These are phyloP conservation scores for Drosophila sordidula DNA, from an alignment of 2,888 invertebrate genomes.

Conservation along the genomic window DNA sequence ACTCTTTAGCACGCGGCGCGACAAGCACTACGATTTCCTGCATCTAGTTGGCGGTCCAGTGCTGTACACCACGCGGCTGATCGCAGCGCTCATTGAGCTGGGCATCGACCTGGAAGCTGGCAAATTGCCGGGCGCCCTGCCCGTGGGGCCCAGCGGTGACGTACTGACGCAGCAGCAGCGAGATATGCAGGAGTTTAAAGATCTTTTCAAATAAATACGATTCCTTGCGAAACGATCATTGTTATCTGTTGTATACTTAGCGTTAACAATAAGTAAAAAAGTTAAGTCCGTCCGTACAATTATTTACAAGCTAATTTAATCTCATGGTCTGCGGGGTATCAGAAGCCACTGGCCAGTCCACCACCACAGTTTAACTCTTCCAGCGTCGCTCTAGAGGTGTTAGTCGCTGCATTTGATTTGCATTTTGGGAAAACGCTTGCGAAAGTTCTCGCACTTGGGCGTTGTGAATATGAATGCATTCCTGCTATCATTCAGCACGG, in stretches of 20 bases:
- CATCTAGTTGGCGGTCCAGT: slow-evolving; percentile 90
- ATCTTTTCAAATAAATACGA: slow-evolving; percentile 75
- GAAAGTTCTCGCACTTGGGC: slow-evolving; percentile 83
- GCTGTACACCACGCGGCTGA: slow-evolving; percentile 90
- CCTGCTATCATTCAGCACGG: slow-evolving; percentile 50
- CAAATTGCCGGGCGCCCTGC: slow-evolving; percentile 28
- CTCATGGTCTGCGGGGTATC: slow-evolving; percentile 52
- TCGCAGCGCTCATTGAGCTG: slow-evolving; percentile 90
- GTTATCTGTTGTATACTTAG: slow-evolving; percentile 46
- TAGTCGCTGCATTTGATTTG: slow-evolving; percentile 78
- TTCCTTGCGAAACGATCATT: slow-evolving; percentile 32
- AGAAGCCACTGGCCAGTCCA: not conserved
- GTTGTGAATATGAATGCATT: slow-evolving; percentile 80
- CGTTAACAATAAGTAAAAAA: slow-evolving; percentile 62
- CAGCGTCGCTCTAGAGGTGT: not conserved
- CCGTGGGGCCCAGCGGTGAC: not conserved
- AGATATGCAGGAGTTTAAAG: slow-evolving; percentile 77
- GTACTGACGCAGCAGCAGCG: slow-evolving; percentile 34
- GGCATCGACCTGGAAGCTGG: slow-evolving; percentile 79
- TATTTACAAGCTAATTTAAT: slow-evolving; percentile 74
- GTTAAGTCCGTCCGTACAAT: slow-evolving; percentile 63
- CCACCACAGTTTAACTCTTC: slow-evolving; percentile 4
- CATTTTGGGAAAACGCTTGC: slow-evolving; percentile 83
- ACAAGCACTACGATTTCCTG: slow-evolving; percentile 88
- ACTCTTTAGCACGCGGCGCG: slow-evolving; percentile 88